Conservation (phyloP, 2,797 vertebrate genomes). For the Acridotheres tristis region DNA sequence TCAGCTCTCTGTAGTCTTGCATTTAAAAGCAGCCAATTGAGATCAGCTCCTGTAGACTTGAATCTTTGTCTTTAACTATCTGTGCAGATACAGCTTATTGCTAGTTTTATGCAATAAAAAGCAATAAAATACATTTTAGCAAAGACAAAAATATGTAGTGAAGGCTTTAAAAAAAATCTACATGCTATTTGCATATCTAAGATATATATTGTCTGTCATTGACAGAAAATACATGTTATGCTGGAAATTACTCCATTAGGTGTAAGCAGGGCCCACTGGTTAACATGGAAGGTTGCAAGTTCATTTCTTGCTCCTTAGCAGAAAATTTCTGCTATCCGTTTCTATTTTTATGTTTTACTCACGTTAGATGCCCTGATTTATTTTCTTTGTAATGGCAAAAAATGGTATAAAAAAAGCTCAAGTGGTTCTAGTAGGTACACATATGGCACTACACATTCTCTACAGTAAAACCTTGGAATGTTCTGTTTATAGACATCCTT, state of each 20-base stretch:
- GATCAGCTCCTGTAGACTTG: not conserved
- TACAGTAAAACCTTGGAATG: conserved; percentile 45
- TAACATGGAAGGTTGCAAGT: not conserved
- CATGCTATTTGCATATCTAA: not conserved
- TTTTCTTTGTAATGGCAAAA: not conserved
- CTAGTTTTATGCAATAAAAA: not conserved
- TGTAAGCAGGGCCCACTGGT: not conserved
- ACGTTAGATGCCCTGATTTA: not conserved
- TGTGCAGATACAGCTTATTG: not conserved
- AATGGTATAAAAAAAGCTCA: not conserved
- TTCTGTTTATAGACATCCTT: conserved; percentile 53
- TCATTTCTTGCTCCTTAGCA: not conserved
- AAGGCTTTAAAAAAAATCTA: not conserved
- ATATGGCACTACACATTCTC: not conserved
- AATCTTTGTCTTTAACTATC: not conserved
- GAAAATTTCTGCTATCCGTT: not conserved
- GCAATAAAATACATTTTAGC: not conserved
- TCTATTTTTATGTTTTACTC: conserved; percentile 2
- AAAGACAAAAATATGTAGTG: not conserved
- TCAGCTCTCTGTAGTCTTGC: not conserved
- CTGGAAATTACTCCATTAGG: not conserved
- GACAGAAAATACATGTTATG: not conserved
- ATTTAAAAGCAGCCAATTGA: not conserved
- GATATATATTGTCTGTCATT: not conserved
- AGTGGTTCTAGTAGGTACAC: not conserved